A percentile compares a stretch with the other conserved stretches of the same genome.
Conservation (phyloP, 2,113 vertebrate species). For the Perca flavescens region DNA sequence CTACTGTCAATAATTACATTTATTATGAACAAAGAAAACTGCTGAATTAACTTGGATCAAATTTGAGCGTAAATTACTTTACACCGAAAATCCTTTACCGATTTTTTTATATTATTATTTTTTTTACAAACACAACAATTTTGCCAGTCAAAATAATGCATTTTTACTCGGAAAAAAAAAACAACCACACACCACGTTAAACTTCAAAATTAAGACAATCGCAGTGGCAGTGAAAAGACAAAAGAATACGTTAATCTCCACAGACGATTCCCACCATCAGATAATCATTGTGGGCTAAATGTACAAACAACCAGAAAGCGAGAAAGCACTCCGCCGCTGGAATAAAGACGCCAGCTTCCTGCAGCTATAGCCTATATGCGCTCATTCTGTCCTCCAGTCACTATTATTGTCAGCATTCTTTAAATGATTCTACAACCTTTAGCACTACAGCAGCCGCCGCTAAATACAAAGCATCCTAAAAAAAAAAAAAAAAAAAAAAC, state of each 20-base stretch:
- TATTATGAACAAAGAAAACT: neutral
- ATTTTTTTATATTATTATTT: neutral
- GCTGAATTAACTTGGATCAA: neutral
- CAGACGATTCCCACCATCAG: neutral
- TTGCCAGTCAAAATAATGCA: slow-evolving; percentile 26
- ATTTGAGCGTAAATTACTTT: neutral
- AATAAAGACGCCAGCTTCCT: slow-evolving; percentile 25
- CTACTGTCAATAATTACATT: neutral
- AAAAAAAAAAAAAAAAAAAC: too few relatives aligned
- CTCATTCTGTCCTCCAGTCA: slow-evolving; percentile 4
- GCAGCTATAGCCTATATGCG: neutral
- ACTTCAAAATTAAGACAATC: neutral
- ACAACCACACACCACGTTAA: neutral
- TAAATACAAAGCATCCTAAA: slow-evolving; percentile 7
- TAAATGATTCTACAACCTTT: neutral
- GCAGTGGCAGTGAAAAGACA: neutral
- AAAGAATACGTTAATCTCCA: neutral
- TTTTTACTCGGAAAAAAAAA: neutral
- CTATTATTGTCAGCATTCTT: neutral
- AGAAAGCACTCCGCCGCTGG: slow-evolving; percentile 3
- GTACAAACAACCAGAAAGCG: neutral
- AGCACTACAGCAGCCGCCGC: slow-evolving; percentile 29
- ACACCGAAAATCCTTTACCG: neutral
- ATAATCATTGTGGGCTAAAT: neutral
- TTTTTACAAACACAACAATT: slow-evolving; percentile 1